Base-by-base conservation (phyloP, 2,113 vertebrate species). In the Aplodontia rufa region DNA sequence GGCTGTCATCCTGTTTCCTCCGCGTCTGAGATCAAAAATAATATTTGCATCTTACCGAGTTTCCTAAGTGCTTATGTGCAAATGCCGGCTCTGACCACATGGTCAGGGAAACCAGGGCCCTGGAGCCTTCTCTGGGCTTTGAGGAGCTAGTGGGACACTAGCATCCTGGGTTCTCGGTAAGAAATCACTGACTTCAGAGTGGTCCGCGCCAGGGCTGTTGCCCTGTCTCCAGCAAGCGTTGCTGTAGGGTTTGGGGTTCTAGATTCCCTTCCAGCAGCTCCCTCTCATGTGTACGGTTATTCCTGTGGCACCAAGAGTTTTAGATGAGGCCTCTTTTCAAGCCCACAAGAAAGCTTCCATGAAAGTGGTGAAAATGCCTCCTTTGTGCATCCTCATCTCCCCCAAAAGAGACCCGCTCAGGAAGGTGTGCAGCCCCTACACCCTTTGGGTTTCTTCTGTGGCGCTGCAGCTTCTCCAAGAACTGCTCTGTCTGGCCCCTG, bases 401-500 rank as follows among this genome's bases (percentile, higher is more conserved):
- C 90, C 75, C 6, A 4, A 4, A 13, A 7, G 8, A 42, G 20
- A 55, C 5, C 0, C 2, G 0, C 76, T 22, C 1, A 1, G 37
- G 88, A 8, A 0, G 6, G 0, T 1, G 55, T 16, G 0, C 0
- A 0, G 10, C 62, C 60, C 62, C 5, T 0, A 0, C 0, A 0
- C 45, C 30, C 6, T 8, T 6, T 20, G 2, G 6, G 42, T 32
- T 26, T 4, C 79, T 28, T 47, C 37, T 40, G n/a, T 8, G 40
- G 51, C 22, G 13, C 6, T 22, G 0, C 60, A 0, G 7, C 19
- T 32, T 60, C 72, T 85, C 17, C 37, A 79, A 74, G 82, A 13
- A 40, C 62, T 11, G 8, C 12, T 28, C 51, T 8, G 37, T 82
- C 60, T 26, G 64, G 28, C 7, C 20, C n/a, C 68, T 5, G 3